A percentile compares a stretch with the other conserved stretches of the same genome.
Conservation (phyloP, 2,113 vertebrate genomes). For the Porphyrio hochstetteri region DNA sequence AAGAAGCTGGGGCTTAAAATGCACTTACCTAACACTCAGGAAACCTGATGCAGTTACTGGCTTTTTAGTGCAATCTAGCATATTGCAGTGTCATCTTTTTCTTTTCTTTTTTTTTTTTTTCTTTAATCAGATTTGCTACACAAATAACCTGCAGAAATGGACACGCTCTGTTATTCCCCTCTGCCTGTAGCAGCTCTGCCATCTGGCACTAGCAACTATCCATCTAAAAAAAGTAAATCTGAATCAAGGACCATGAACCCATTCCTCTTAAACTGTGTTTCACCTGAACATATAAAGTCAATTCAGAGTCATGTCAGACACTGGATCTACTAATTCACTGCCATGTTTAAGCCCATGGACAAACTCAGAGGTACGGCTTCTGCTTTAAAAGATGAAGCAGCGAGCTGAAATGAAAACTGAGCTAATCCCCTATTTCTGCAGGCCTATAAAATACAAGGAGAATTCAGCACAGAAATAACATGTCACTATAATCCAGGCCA, state of each 20-base stretch:
- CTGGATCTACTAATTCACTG: neutral
- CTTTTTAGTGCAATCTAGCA: neutral
- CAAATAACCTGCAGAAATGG: neutral
- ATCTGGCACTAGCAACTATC: constrained; percentile 1
- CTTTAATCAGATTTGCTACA: neutral
- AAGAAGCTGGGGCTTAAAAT: neutral
- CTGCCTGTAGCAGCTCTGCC: neutral
- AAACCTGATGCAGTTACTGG: neutral
- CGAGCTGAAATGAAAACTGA: constrained; percentile 5
- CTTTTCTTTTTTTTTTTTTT: neutral
- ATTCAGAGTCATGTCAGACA: neutral
- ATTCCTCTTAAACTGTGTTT: neutral
- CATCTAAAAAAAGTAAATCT: neutral
- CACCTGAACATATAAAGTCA: neutral
- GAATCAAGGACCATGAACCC: neutral
- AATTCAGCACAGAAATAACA: constrained; percentile 32
- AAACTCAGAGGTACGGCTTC: neutral
- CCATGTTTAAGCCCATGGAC: neutral
- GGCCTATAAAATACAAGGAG: neutral
- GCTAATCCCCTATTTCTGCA: constrained; percentile 28
- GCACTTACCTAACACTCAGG: neutral
- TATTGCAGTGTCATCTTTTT: neutral
- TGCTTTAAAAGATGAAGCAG: constrained; percentile 16
- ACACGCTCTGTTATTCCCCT: neutral
- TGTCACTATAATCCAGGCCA: neutral